Evolutionary conservation across 2,797 vertebrate genomes (phyloP), one percentile per base, ranked within the genome.

Genomic region (Lepus oiostolus): DNA sequence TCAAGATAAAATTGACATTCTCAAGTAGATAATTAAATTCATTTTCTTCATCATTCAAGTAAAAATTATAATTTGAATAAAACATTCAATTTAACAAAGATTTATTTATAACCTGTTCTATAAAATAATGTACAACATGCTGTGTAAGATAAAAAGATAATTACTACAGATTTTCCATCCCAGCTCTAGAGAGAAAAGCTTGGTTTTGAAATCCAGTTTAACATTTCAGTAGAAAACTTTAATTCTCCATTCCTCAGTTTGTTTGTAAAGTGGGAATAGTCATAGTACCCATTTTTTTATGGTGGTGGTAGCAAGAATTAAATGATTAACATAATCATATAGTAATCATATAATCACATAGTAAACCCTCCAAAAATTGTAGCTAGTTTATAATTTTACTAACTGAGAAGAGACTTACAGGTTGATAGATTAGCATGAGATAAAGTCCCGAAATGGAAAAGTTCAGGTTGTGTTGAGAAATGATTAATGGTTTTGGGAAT

Each of bases 11-110:
- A 93, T 16, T 92, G 63, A 91, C 88, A 80, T 91, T 93, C 76
- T 50, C 54, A 93, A 94, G 60, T 88, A 47, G 32, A 83, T 91
- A 93, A 96, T 93, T 91, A 95, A 80, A 68, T 81, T 74, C 91
- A 95, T 94, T 91, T 95, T 85, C 26, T 93, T 24, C 6, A 35
- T 85, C 70, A 32, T 85, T 93, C 52, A 82, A 94, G 24, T 7
- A 13, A 47, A 90, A 85, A 94, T 88, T 96, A 85, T 76, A 95
- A 94, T 92, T 80, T 93, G 32, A 93, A 63, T 79, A 83, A 93
- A 88, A 58, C 19, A 63, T 91, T 80, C 54, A 90, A 80, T 88
- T 95, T 79, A 90, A 90, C 28, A 38, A 90, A 83, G 63, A 92
- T 60, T 84, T 94, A 86, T 92, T 77, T 90, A 79, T n/a, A 47